Conservation (phyloP, 2,113 vertebrate species). For the Cyprinodon variegatus region DNA sequence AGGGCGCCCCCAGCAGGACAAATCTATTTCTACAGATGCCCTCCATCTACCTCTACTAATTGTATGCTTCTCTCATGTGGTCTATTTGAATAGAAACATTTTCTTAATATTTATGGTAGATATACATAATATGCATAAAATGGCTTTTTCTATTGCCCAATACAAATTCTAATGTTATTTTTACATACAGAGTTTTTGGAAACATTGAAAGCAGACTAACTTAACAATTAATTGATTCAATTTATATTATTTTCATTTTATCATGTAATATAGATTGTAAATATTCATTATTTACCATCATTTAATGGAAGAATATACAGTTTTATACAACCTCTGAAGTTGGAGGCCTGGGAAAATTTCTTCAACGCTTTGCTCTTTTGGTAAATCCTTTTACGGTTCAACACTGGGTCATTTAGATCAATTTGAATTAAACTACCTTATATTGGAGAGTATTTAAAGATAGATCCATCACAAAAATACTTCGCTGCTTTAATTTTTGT, state of each 20-base stretch:
- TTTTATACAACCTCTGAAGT: not conserved
- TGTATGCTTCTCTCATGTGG: slow-evolving; percentile 35
- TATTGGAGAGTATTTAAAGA: not conserved
- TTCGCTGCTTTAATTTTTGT: no score
- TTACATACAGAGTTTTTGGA: not conserved
- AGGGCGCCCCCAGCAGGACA: slow-evolving; percentile 1
- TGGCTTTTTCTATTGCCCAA: no score
- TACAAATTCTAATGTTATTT: no score
- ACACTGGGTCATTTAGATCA: not conserved
- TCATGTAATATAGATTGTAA: not conserved
- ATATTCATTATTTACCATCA: not conserved
- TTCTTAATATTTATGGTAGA: slow-evolving; percentile 20
- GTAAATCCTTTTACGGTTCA: slow-evolving; percentile 17
- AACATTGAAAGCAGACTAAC: no score
- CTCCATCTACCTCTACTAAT: slow-evolving; percentile 7
- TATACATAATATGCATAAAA: no score
- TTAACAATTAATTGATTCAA: no score
- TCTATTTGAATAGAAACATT: slow-evolving; percentile 11
- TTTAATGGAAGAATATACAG: slow-evolving; percentile 5
- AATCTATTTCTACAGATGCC: slow-evolving; percentile 20
- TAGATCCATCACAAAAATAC: not conserved
- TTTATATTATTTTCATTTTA: not conserved
- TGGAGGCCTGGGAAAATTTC: no score
- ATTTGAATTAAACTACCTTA: not conserved
- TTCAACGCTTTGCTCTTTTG: slow-evolving; percentile 21